Evolutionary conservation across 2,888 invertebrate genomes (phyloP).

Genomic region (Nomada ruficornis): DNA sequence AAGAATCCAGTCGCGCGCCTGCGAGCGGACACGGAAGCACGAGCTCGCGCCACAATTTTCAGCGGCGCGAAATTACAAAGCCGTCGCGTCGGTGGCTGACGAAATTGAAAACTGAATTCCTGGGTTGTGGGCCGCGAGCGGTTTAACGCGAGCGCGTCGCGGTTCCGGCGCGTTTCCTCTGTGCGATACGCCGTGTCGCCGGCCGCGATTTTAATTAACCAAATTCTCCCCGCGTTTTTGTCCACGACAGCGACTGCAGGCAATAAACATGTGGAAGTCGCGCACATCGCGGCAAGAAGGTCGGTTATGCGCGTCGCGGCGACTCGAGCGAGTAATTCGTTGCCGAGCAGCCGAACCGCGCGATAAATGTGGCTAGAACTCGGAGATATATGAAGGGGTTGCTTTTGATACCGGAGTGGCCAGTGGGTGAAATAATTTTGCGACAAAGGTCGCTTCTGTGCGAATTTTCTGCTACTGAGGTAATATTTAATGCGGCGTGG

Average conservation of each 20-base stretch:
- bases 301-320: background rate
- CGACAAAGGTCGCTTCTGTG: background rate
- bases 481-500: no score
- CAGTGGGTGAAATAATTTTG: background rate
- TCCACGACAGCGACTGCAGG: slow-evolving; percentile 60
- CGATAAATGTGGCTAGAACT: background rate
- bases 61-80: slow-evolving; percentile 43
- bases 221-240: slow-evolving; percentile 65
- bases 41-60: slow-evolving; percentile 12
- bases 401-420: background rate
- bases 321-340: background rate
- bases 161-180: slow-evolving; percentile 21
- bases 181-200: slow-evolving; percentile 55
- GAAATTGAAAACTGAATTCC: slow-evolving; percentile 56
- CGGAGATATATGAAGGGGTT: background rate
- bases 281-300: background rate
- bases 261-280: slow-evolving; percentile 45
- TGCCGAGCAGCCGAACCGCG: slow-evolving; percentile 4
- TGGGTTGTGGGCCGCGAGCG: slow-evolving; percentile 5
- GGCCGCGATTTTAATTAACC: slow-evolving; percentile 76
- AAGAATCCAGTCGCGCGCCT: slow-evolving; percentile 23
- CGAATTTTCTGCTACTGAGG: no score
- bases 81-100: slow-evolving; percentile 32
- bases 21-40: background rate
- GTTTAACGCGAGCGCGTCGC: slow-evolving; percentile 43